Evolutionary conservation across 2,113 vertebrate species (phyloP), one percentile per base, ranked within the genome.

Genomic region (Triplophysa rosa): DNA sequence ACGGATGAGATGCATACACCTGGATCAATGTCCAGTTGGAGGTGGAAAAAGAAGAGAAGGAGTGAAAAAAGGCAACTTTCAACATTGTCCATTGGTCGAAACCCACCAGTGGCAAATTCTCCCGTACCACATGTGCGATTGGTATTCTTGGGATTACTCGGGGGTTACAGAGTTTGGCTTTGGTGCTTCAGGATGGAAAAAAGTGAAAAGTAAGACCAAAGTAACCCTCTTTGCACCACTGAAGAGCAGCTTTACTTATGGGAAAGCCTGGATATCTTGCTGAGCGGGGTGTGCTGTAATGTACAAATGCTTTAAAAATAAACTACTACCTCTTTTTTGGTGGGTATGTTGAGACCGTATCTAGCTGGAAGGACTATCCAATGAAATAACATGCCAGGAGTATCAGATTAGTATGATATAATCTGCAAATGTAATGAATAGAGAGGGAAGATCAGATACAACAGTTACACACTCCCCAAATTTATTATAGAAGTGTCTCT

Each of bases 1-100:
- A 69, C 8, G 29, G 73, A 69, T 91, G 91, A 91, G 77, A 81
- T 90, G 90, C 89, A 90, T 93, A 90, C 16, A 49, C 86, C 90
- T 90, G 84, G 90, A 91, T 91, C 93, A 93, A 93, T 91, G 90
- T 93, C 91, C 91, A 89, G 91, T 91, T 93, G 92, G 90, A 87
- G 80, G 74, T 90, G 59, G 78, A 93, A 92, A 90, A 47, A 26
- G 66, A 70, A 78, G 74, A 78, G 92, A 92, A 92, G 84, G 80
- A 67, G 33, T 45, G 24, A 72, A 64, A 93, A 93, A 93, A 92
- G 93, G 87, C 84, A 92, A 90, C 87, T 94, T 94, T 92, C 92
- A 89, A 91, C 91, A 90, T 80, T 80, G 90, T 67, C 64, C 75
- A 79, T 75, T 72, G 79, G 76, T 72, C 61, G 56, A 93, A 93